A percentile compares a stretch with the other conserved stretches of the same genome.
phyloP scores from a whole-genome alignment of 2,113 vertebrate genomes.

The Hystrix brachyura region DNA sequence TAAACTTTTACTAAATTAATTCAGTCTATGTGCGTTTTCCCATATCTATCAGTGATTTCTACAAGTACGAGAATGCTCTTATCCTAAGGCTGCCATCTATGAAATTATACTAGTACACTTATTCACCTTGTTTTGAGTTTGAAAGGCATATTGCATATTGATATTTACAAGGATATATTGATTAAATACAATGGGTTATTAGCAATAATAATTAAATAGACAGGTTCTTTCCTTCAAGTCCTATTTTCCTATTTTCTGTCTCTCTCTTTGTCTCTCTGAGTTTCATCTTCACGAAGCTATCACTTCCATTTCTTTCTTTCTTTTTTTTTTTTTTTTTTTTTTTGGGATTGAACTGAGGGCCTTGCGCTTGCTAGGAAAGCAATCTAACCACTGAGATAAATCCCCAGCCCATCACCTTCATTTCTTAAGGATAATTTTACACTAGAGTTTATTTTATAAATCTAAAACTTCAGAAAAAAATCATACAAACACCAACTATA shows the following conservation, averaged over 20 bases:
- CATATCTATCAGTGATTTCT: neutral
- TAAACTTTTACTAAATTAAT: neutral
- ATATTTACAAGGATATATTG: neutral
- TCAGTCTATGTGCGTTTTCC: conserved; percentile 17
- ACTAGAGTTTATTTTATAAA: neutral
- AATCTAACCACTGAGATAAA: too few relatives aligned
- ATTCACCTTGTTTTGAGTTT: neutral
- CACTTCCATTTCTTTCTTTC: neutral
- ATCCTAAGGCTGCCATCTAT: neutral
- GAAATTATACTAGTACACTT: neutral
- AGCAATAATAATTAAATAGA: neutral
- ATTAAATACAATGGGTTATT: neutral
- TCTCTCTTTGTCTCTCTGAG: neutral
- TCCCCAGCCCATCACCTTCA: neutral
- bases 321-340: too few relatives aligned
- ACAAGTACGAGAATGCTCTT: neutral
- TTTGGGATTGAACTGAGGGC: too few relatives aligned
- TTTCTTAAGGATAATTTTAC: neutral
- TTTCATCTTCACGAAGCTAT: neutral
- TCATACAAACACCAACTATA: neutral
- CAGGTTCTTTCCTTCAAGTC: neutral
- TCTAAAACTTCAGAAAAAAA: neutral
- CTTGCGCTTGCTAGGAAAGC: too few relatives aligned
- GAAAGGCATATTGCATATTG: neutral
- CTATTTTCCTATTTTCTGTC: neutral